A percentile compares a stretch with the other conserved stretches of the same genome.
Conservation (phyloP, 2,888 invertebrate species). For the Bimastos eiseni region DNA sequence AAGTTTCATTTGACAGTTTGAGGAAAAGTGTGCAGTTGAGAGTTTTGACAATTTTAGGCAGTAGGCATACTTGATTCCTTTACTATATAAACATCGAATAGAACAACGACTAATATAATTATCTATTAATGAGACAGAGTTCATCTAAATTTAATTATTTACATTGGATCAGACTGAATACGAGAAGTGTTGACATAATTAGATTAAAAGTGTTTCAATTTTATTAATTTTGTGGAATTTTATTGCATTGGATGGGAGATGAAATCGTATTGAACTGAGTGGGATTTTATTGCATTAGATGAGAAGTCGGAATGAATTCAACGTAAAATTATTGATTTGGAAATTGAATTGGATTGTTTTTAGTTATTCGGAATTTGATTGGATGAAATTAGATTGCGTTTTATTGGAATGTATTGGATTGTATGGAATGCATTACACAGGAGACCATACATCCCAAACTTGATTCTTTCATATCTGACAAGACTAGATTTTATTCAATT, state of each 20-base stretch:
- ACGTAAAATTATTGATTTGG: too few species aligned
- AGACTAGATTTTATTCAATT: neutral
- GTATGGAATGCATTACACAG: neutral
- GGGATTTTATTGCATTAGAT: too few species aligned
- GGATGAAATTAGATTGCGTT: neutral
- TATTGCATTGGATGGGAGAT: neutral
- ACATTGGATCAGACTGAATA: neutral
- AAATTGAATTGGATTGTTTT: neutral
- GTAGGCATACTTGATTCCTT: too few species aligned
- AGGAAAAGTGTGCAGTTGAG: too few species aligned
- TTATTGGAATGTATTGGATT: neutral
- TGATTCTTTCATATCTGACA: neutral
- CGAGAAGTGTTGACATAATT: neutral
- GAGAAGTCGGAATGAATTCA: too few species aligned
- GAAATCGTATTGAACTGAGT: neutral
- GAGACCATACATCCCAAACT: neutral
- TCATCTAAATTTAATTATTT: neutral
- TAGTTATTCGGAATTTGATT: neutral
- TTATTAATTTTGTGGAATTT: neutral
- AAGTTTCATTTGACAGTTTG: too few species aligned
- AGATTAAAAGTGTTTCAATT: neutral
- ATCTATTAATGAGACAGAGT: neutral
- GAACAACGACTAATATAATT: neutral
- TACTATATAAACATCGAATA: neutral
- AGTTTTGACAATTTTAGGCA: too few species aligned